A percentile compares a stretch with the other conserved stretches of the same genome.
These are phyloP conservation scores for Fabriciana adippe DNA, from an alignment of 2,888 invertebrate species.

Conservation along the genomic window DNA sequence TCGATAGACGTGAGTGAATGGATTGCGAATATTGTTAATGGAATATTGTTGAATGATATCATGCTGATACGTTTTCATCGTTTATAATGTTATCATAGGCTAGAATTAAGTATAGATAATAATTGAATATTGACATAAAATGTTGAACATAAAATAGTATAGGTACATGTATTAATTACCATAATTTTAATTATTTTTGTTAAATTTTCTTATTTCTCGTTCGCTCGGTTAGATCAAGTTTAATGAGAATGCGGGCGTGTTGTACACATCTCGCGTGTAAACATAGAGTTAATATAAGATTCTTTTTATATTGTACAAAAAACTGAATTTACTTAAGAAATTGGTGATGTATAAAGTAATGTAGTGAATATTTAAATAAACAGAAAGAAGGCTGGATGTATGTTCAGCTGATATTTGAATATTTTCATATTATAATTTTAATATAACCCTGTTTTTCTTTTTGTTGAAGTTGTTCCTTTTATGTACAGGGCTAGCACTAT, in stretches of 20 bases:
- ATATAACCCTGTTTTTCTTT: slow-evolving; percentile 81
- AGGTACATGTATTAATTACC: slow-evolving; percentile 80
- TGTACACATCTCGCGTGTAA: slow-evolving; percentile 71
- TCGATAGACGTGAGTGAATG: slow-evolving; percentile 63
- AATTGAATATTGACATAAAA: slow-evolving; percentile 80
- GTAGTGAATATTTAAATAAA: slow-evolving; percentile 82
- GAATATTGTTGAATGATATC: slow-evolving; percentile 80
- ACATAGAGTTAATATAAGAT: slow-evolving; percentile 79
- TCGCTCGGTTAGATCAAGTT: slow-evolving; percentile 76
- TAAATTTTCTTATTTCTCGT: slow-evolving; percentile 71
- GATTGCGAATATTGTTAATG: slow-evolving; percentile 68
- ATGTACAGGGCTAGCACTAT: slow-evolving; percentile 65
- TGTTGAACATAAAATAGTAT: slow-evolving; percentile 81
- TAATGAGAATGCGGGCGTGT: slow-evolving; percentile 66
- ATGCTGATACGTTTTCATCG: slow-evolving; percentile 74
- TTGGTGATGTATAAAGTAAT: slow-evolving; percentile 82
- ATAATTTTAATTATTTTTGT: slow-evolving; percentile 80
- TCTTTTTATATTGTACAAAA: slow-evolving; percentile 83
- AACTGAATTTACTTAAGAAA: slow-evolving; percentile 82
- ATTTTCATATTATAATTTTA: slow-evolving; percentile 83
- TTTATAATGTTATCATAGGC: slow-evolving; percentile 78
- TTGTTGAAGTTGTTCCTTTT: slow-evolving; percentile 79
- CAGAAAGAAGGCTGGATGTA: slow-evolving; percentile 78
- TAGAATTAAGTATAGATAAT: slow-evolving; percentile 78
- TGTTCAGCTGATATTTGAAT: slow-evolving; percentile 80